phyloP scores from a whole-genome alignment of 2,888 invertebrate genomes.

The Coecobrya sp. region DNA sequence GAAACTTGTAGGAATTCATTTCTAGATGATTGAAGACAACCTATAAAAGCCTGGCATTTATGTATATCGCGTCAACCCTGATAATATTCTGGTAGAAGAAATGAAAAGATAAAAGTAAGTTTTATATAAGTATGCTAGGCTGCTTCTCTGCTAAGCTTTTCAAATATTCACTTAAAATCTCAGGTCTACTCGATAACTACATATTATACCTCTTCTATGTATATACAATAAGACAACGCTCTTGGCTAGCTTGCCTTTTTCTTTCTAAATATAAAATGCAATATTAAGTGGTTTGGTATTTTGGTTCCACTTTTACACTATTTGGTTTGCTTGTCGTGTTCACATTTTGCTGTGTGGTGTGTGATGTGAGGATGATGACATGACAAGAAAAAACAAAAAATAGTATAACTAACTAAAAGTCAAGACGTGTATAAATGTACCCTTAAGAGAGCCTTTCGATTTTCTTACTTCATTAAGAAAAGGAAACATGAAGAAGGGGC shows the following conservation, averaged over 20 bases:
- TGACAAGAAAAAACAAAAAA: conserved; percentile 61
- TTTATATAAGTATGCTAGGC: neutral
- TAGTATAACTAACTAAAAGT: conserved; percentile 19
- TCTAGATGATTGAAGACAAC: conserved; percentile 78
- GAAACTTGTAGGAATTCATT: conserved; percentile 80
- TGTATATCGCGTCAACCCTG: neutral
- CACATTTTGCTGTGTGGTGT: conserved; percentile 19
- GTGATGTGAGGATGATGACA: conserved; percentile 59
- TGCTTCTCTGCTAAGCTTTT: conserved; percentile 4
- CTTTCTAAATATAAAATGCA: conserved; percentile 30
- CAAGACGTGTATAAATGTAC: neutral
- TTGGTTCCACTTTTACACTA: conserved; percentile 34
- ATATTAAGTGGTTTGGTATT: conserved; percentile 5
- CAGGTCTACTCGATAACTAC: neutral
- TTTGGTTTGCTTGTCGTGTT: conserved; percentile 26
- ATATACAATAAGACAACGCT: neutral
- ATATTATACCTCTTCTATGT: neutral
- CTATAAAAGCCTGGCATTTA: conserved; percentile 72
- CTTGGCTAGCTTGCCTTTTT: neutral
- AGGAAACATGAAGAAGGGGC: conserved; percentile 35
- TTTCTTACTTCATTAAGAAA: conserved; percentile 71
- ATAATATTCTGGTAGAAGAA: neutral
- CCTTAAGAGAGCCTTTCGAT: neutral
- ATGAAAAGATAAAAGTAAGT: neutral
- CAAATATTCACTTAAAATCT: conserved; percentile 12